Evolutionary conservation across 1,140 invertebrate genomes (phyloP), one percentile per base, ranked within the genome.

Genomic region (Dufourea novaeangliae): DNA sequence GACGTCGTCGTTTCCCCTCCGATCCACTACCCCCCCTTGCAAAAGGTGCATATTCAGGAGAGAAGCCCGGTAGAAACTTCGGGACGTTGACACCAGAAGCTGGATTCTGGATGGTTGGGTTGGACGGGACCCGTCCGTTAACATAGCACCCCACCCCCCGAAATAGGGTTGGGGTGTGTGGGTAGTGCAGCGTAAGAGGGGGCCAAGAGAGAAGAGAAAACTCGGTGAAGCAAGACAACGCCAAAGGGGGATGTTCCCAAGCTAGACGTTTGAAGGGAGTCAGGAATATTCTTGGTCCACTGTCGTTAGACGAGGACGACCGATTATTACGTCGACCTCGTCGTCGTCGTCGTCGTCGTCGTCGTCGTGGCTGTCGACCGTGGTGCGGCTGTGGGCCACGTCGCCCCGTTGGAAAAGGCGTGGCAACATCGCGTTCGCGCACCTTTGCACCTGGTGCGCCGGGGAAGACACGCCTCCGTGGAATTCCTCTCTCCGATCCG

Each of bases 371-470:
- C 44, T 56, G 76, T 84, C 68, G 86, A 81, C 72, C 73, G 80
- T 85, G 73, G 83, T 62, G 70, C 74, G 70, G 84, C 81, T 76
- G 61, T 77, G 70, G 67, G 64, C 77, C 71, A 75, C 77, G 77
- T 82, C 79, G 62, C 34, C 63, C 75, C 71, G 83, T 85, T n/a
- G 63, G 83, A 82, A 91, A 91, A 92, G 91, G 90, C 90, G 91
- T 90, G 90, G 91, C 90, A 86, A 86, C 82, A 84, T 89, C 87
- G 87, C 88, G 89, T 88, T 82, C 90, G 91, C 91, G 90, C 91
- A 92, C 91, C 91, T 92, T 92, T 87, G 88, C 90, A 92, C 91
- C 91, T 92, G 91, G 85, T 88, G 87, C 87, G 87, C 88, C 83
- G 86, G 84, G 84, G 87, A 87, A 88, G 91, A 91, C 91, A 92